Evolutionary conservation across 2,113 vertebrate species (phyloP).

Genomic region (Nesospiza acunhae): DNA sequence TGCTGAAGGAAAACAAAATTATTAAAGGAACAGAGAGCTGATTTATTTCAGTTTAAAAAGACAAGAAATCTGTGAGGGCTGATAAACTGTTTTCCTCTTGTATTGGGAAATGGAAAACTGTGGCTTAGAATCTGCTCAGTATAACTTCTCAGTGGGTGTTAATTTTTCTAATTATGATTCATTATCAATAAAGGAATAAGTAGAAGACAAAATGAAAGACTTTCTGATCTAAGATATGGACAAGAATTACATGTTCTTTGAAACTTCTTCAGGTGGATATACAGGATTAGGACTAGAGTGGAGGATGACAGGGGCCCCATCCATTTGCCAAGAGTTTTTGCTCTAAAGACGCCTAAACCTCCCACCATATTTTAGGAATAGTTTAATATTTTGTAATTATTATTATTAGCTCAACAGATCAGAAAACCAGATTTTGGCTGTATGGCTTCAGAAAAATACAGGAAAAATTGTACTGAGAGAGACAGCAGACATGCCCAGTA

Average conservation of each 20-base stretch:
- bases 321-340: background rate
- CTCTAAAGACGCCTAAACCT: background rate
- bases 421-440: background rate
- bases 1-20: background rate
- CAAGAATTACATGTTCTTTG: background rate
- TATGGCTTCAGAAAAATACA: background rate
- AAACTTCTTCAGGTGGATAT: background rate
- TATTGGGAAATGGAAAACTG: background rate
- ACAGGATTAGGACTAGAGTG: background rate
- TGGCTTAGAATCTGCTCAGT: background rate
- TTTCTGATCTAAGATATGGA: background rate
- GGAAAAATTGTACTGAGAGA: background rate
- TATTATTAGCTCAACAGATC: background rate
- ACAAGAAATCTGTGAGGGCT: background rate
- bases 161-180: background rate
- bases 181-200: background rate
- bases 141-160: background rate
- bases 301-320: background rate
- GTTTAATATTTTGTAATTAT: background rate
- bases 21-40: background rate
- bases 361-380: background rate
- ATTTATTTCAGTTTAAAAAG: background rate
- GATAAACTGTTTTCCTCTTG: background rate
- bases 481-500: background rate
- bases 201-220: background rate